Evolutionary conservation across 1,140 invertebrate genomes (phyloP).

Genomic region (Eupeodes corollae): DNA sequence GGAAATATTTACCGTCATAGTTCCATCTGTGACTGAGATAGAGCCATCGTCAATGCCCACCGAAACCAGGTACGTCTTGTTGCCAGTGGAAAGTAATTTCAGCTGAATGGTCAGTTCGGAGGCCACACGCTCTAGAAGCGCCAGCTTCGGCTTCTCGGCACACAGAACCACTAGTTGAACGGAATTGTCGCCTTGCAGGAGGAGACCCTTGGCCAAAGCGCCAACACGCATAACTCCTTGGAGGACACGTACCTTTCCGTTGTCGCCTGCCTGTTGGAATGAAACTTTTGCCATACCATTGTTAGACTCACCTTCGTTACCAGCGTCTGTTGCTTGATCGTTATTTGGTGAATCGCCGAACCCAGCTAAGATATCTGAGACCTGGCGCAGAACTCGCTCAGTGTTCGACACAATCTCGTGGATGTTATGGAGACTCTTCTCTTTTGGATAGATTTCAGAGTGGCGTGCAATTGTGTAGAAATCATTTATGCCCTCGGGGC

Average conservation of each 20-base stretch:
- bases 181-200: slow-evolving; percentile 78
- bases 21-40: slow-evolving; percentile 63
- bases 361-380: slow-evolving; percentile 70
- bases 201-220: slow-evolving; percentile 79
- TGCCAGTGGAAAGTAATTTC: slow-evolving; percentile 43
- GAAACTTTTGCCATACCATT: slow-evolving; percentile 61
- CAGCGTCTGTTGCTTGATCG: slow-evolving; percentile 46
- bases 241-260: slow-evolving; percentile 54
- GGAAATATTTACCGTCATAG: slow-evolving; percentile 73
- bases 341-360: slow-evolving; percentile 21
- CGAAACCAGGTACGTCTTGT: slow-evolving; percentile 60
- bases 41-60: slow-evolving; percentile 75
- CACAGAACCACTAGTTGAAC: slow-evolving; percentile 90
- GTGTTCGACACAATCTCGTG: slow-evolving; percentile 87
- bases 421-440: slow-evolving; percentile 80
- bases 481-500: slow-evolving; percentile 85
- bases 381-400: slow-evolving; percentile 86
- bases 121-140: slow-evolving; percentile 74
- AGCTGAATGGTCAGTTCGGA: slow-evolving; percentile 72
- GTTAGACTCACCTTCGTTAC: slow-evolving; percentile 66
- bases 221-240: slow-evolving; percentile 97
- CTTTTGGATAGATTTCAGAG: slow-evolving; percentile 84
- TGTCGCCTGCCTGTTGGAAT: slow-evolving; percentile 63
- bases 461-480: slow-evolving; percentile 88
- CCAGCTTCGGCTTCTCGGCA: slow-evolving; percentile 82